Percentiles rank a stretch among this genome's conserved stretches.
phyloP scores from a whole-genome alignment of 2,113 vertebrate species.

The Ammodytes dubius region DNA sequence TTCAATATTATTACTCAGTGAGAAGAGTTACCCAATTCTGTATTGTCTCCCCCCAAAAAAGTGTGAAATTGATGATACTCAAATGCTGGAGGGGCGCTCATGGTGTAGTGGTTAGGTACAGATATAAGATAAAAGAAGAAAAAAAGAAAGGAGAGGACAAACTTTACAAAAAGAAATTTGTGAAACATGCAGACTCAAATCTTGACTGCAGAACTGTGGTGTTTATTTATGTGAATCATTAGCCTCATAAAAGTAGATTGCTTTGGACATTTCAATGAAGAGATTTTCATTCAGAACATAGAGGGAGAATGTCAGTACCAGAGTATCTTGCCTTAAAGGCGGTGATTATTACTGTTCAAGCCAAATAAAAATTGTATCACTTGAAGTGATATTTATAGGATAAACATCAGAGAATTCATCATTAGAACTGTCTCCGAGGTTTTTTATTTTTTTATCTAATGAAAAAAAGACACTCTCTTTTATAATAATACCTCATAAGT shows the following conservation, averaged over 20 bases:
- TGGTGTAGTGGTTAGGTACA: no score
- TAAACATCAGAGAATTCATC: neutral
- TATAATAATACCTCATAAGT: slow-evolving; percentile 43
- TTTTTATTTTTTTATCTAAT: neutral
- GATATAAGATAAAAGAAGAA: neutral
- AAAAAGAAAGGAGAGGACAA: slow-evolving; percentile 4
- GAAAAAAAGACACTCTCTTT: neutral
- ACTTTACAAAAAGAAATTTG: slow-evolving; percentile 1
- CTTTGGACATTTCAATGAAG: neutral
- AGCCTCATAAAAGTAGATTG: neutral
- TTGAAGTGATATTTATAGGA: neutral
- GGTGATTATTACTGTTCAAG: neutral
- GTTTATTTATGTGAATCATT: neutral
- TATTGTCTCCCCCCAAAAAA: slow-evolving; percentile 14
- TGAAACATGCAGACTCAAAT: neutral
- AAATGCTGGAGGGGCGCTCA: slow-evolving; percentile 6
- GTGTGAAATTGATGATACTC: slow-evolving; percentile 39
- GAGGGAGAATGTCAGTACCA: neutral
- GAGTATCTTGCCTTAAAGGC: neutral
- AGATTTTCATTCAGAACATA: neutral
- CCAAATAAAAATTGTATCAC: neutral
- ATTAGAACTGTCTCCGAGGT: neutral
- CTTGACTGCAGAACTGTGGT: neutral
- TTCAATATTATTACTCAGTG: slow-evolving; percentile 5
- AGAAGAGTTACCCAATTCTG: slow-evolving; percentile 17